Base-by-base conservation (phyloP, 2,888 invertebrate genomes). In the Ephialtes manifestator region DNA sequence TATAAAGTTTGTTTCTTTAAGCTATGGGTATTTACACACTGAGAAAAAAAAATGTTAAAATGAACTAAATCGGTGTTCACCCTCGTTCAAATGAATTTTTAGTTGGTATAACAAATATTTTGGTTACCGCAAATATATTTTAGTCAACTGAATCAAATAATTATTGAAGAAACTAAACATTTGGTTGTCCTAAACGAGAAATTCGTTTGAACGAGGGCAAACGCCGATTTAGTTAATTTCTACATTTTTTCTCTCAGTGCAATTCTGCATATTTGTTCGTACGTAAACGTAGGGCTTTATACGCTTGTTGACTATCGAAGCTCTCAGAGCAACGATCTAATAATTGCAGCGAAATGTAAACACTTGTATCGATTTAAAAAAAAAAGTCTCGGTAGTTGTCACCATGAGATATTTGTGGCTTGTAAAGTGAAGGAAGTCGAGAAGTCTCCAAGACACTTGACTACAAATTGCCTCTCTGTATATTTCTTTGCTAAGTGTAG, bases 291-390 rank as follows among this genome's bases (percentile, higher is more conserved):
- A 55, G n/a, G 13, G 13, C 58, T 28, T 58, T 8, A 55, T 11
- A 24, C 18, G 20, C 70, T 11, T 13, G 65, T 43, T 31, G 60
- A 13, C 31, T 68, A 39, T n/a, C 67, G 8, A 4, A 20, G 31
- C 53, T 39, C 28, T 78, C 35, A 46, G 18, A 35, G 51, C 39
- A 53, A 53, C 24, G 28, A 78, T 78, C 35, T 55, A 20, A 68
- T 35, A 10, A 35, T 55, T 46, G 35, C 67, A 65, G 39, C 20
- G 8, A 18, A 18, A 43, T 39, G 58, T 18, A 77, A 48, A 67
- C 48, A 35, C 48, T 77, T 67, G 77, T 55, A 35, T 68, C 39
- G 39, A 55, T 28, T 5, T 2, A 24, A 18, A n/a, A 63, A 35
- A 63, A 63, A 63, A 53, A 70, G 28, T 13, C 11, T 18, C 1